These are phyloP conservation scores for Vesta saturnalis DNA, from an alignment of 2,888 invertebrate species.

Conservation along the genomic window DNA sequence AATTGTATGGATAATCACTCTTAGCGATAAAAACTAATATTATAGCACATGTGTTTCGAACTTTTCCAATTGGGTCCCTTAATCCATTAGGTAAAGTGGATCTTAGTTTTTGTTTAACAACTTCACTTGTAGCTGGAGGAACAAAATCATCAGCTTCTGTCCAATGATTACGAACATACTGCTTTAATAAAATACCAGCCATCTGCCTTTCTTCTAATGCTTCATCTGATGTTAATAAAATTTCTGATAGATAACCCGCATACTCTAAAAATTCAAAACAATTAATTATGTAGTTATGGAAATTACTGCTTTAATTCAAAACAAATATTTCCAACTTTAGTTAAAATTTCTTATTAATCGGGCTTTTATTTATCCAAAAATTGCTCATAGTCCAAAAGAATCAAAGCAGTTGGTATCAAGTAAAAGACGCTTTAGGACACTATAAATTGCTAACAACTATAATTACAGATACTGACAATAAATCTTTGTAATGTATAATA, in stretches of 20 bases:
- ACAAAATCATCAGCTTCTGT: slow-evolving; percentile 27
- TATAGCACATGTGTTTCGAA: slow-evolving; percentile 34
- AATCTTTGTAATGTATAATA: no score
- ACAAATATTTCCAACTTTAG: no score
- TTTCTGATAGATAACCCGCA: slow-evolving; percentile 40
- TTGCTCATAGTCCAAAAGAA: no score
- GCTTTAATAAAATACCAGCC: slow-evolving; percentile 40
- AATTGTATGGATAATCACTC: slow-evolving; percentile 38
- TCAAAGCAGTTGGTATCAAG: no score
- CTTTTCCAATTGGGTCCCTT: slow-evolving; percentile 25
- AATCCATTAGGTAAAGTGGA: slow-evolving; percentile 38
- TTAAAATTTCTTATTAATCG: no score
- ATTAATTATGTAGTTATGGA: no score
- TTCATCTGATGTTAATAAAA: slow-evolving; percentile 40
- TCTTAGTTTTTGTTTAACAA: slow-evolving; percentile 38
- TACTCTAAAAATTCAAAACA: slow-evolving; percentile 35
- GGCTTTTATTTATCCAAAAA: no score
- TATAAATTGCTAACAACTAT: no score
- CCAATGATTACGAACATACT: slow-evolving; percentile 41
- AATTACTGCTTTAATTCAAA: slow-evolving; percentile 14
- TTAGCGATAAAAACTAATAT: slow-evolving; percentile 37
- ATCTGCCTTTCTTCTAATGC: slow-evolving; percentile 43
- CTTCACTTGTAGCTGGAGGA: slow-evolving; percentile 33
- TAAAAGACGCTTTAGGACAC: no score
- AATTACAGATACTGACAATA: no score